Base-by-base conservation (phyloP, 2,888 invertebrate species). In the Polydrusus pterygomalis region DNA sequence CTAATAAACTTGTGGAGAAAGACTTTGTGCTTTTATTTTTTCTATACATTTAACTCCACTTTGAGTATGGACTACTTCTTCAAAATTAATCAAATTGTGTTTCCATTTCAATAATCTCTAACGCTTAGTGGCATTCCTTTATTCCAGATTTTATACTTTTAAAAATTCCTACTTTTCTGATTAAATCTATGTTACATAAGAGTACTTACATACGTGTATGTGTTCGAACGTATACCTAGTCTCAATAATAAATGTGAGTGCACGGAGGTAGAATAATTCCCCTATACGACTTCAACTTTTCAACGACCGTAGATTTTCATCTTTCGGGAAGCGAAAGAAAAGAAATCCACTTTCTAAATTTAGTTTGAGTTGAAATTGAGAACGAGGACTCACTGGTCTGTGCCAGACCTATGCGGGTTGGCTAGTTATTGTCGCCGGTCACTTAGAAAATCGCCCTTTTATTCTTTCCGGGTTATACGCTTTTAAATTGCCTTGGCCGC, bases 311-410 rank as follows among this genome's bases (percentile, higher is more conserved):
- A 54, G 54, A 47, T 64, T 47, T 47, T 64, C 47, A 64, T 64
- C 47, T 64, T 64, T 64, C 64, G 20, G 43, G 40, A 69, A 58
- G 20, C 51, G 47, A 69, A 74, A 79, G 80, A 81, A 83, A 83
- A 82, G 83, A 84, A 85, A 85, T 82, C 85, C 82, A 84, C 83
- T 85, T 85, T 83, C 85, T 83, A 85, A 86, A 86, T 86, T 86
- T 85, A 84, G 85, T 86, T 86, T 86, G 83, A 82, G 83, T 80
- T 80, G 84, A 83, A 85, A 85, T 83, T 84, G 85, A 83, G 85
- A 84, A 85, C 82, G 58, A 60, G 58, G 38, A 38, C 58, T 60
- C 58, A 60, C 58, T 38, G 38, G 58, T 60, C 58, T 60, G 58
- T 60, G 58, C 38, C 17, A 60, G 58, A 60, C 58, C 84, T 84